phyloP scores from a whole-genome alignment of 2,797 vertebrate genomes.

The Potorous gilbertii region DNA sequence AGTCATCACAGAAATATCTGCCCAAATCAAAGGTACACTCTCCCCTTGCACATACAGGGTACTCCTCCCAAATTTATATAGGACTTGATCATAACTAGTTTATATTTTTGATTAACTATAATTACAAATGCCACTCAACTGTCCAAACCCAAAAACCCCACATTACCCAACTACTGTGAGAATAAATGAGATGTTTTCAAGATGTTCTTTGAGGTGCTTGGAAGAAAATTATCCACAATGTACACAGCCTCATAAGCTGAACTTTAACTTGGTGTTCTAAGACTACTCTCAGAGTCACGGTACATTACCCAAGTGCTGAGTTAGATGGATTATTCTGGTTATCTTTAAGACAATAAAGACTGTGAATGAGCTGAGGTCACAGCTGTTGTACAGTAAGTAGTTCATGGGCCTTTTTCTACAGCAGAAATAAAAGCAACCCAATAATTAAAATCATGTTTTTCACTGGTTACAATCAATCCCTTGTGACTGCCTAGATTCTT shows the following conservation, averaged over 20 bases:
- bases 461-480: slow-evolving; percentile 3
- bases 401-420: slow-evolving; percentile 6
- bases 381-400: slow-evolving; percentile 57
- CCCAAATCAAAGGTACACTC: background rate
- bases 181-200: background rate
- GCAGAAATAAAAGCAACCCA: slow-evolving; percentile 66
- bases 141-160: background rate
- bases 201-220: background rate
- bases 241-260: background rate
- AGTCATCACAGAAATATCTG: background rate
- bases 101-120: background rate
- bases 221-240: background rate
- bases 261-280: background rate
- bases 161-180: background rate
- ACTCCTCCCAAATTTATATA: background rate
- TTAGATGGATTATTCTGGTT: background rate
- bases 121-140: background rate
- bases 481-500: slow-evolving; percentile 40
- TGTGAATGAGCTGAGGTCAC: background rate
- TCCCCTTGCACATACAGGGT: background rate
- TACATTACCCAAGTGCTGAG: background rate
- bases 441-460: slow-evolving; percentile 75
- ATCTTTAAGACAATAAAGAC: slow-evolving; percentile 15
- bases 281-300: background rate
- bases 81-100: background rate